Conservation (phyloP, 2,888 invertebrate genomes). For the Drosophila gaucha region DNA sequence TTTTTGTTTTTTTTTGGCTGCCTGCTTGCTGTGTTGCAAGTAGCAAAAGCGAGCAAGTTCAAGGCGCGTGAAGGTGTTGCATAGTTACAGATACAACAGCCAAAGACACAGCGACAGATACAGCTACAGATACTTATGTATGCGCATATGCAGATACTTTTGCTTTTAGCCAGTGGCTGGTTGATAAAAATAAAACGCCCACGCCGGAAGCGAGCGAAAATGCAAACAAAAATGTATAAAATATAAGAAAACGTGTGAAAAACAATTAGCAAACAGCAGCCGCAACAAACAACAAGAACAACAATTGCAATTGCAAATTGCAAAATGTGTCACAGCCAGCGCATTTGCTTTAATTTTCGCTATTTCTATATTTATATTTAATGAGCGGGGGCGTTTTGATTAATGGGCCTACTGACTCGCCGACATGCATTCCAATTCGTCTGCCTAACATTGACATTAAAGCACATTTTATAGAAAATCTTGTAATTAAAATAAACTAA, state of each 20-base stretch:
- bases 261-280: conserved; percentile 36
- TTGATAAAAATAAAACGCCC: conserved; percentile 60
- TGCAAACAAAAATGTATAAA: conserved; percentile 18
- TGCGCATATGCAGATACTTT: conserved; percentile 18
- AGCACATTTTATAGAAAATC: conserved; percentile 1
- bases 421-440: conserved; percentile 4
- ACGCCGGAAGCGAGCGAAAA: conserved; percentile 58
- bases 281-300: conserved; percentile 10
- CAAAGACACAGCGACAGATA: neutral
- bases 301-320: conserved; percentile 36
- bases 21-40: conserved; percentile 43
- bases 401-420: conserved; percentile 41
- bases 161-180: conserved; percentile 16
- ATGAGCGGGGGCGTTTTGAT: conserved; percentile 67
- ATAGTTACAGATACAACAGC: conserved; percentile 9
- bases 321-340: conserved; percentile 68
- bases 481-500: neutral
- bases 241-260: conserved; percentile 14
- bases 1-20: neutral
- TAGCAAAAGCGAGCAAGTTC: conserved; percentile 56
- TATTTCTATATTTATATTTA: conserved; percentile 38
- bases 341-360: conserved; percentile 41
- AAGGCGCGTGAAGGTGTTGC: conserved; percentile 48
- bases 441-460: conserved; percentile 23
- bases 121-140: conserved; percentile 13